These are phyloP conservation scores for Epinephelus fuscoguttatus DNA, from an alignment of 2,113 vertebrate species.

Conservation along the genomic window DNA sequence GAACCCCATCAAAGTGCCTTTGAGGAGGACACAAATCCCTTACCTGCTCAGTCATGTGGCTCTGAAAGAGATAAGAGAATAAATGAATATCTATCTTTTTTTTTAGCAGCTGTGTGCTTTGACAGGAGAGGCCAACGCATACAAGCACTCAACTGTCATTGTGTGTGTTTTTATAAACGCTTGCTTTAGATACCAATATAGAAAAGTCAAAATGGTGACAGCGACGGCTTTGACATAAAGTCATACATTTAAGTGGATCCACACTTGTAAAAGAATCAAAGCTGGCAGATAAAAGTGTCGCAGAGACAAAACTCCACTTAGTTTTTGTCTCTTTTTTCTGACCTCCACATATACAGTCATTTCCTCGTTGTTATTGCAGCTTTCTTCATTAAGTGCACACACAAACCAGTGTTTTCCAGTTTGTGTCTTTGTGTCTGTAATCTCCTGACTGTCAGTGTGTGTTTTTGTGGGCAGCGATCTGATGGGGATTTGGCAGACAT, in stretches of 20 bases:
- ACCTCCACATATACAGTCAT: background rate
- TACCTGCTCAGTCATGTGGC: conserved; percentile 37
- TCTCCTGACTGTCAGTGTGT: conserved; percentile 50
- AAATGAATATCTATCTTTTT: conserved; percentile 25
- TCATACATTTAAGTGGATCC: conserved; percentile 18
- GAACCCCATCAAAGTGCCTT: conserved; percentile 42
- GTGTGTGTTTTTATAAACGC: conserved; percentile 7
- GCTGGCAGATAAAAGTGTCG: background rate
- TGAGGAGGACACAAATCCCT: conserved; percentile 36
- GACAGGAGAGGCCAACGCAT: background rate
- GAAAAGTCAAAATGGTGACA: conserved; percentile 6
- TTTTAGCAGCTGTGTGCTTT: conserved; percentile 10
- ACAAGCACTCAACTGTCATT: background rate
- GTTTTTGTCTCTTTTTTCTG: background rate
- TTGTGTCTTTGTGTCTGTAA: conserved; percentile 47
- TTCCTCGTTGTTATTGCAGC: conserved; percentile 14
- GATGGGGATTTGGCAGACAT: conserved; percentile 75
- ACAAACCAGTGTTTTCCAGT: conserved; percentile 35
- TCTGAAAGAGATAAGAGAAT: conserved; percentile 39
- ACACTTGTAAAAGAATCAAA: background rate
- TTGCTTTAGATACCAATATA: conserved; percentile 14
- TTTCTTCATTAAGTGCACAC: conserved; percentile 33
- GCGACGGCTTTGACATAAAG: conserved; percentile 17
- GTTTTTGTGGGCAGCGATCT: conserved; percentile 65
- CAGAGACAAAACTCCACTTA: conserved; percentile 7